phyloP scores from a whole-genome alignment of 2,888 invertebrate species.

The Cantharis flavilabris region DNA sequence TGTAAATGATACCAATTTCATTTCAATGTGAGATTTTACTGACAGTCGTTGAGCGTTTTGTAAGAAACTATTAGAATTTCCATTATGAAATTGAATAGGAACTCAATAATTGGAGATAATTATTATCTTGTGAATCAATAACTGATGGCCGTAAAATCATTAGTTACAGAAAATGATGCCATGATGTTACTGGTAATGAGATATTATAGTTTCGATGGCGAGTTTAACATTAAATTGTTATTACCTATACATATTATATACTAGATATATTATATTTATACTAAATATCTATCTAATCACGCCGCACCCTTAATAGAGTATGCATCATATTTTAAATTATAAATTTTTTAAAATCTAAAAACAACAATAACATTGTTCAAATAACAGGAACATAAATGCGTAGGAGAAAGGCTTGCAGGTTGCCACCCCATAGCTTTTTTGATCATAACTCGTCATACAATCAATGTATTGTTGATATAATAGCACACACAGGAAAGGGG shows the following conservation, averaged over 20 bases:
- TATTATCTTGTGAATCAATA: not conserved
- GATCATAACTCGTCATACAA: too few species aligned
- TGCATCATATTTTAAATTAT: too few species aligned
- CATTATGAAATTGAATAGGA: not conserved
- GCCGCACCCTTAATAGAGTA: too few species aligned
- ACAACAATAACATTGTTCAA: too few species aligned
- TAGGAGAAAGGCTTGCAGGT: too few species aligned
- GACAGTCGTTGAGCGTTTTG: not conserved
- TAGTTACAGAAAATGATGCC: not conserved
- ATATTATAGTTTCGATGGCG: not conserved
- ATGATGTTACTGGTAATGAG: not conserved
- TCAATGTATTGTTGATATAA: too few species aligned
- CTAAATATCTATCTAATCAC: too few species aligned
- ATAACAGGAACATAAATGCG: too few species aligned
- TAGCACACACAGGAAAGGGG: too few species aligned
- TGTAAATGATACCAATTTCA: not conserved
- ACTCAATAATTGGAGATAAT: not conserved
- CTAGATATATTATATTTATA: too few species aligned
- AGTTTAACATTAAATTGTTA: not conserved
- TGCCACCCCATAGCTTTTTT: too few species aligned
- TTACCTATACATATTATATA: not conserved
- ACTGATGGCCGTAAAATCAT: not conserved
- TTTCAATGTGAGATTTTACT: not conserved
- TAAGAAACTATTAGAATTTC: not conserved
- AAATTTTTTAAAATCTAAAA: too few species aligned